phyloP scores from a whole-genome alignment of 2,888 invertebrate genomes.

The Noctua janthe region DNA sequence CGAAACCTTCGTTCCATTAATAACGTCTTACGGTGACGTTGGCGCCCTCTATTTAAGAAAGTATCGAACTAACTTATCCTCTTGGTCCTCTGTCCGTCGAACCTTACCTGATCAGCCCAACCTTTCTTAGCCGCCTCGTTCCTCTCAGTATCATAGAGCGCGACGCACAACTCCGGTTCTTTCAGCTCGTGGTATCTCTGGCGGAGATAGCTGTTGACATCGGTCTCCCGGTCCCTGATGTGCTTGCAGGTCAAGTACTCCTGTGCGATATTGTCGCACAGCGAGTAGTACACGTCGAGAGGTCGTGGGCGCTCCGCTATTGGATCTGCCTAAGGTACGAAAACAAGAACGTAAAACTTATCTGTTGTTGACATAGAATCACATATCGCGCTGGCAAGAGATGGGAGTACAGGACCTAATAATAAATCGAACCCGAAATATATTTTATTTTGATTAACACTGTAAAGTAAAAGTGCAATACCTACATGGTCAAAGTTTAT shows the following conservation, averaged over 20 bases:
- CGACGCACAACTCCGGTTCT: slow-evolving; percentile 84
- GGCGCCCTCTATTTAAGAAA: too few relatives aligned
- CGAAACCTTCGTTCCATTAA: too few relatives aligned
- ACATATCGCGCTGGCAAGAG: background rate
- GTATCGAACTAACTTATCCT: too few relatives aligned
- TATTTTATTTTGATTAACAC: too few relatives aligned
- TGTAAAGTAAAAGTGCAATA: too few relatives aligned
- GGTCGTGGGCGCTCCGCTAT: slow-evolving; percentile 90
- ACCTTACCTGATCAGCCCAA: slow-evolving; percentile 87
- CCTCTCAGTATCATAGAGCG: slow-evolving; percentile 89
- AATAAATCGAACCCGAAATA: too few relatives aligned
- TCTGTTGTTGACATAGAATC: background rate
- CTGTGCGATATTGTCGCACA: slow-evolving; percentile 91
- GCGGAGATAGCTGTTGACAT: slow-evolving; percentile 83
- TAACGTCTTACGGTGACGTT: too few relatives aligned
- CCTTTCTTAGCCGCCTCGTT: slow-evolving; percentile 87
- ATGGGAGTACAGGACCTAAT: background rate
- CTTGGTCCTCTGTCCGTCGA: background rate
- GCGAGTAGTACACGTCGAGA: slow-evolving; percentile 91
- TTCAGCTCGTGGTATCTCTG: slow-evolving; percentile 84
- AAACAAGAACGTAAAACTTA: background rate
- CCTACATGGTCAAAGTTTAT: too few relatives aligned
- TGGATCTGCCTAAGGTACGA: slow-evolving; percentile 91
- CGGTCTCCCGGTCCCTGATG: slow-evolving; percentile 86
- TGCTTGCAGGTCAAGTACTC: slow-evolving; percentile 91